phyloP scores from a whole-genome alignment of 1,140 invertebrate genomes.

The Zaprionus taronus region DNA sequence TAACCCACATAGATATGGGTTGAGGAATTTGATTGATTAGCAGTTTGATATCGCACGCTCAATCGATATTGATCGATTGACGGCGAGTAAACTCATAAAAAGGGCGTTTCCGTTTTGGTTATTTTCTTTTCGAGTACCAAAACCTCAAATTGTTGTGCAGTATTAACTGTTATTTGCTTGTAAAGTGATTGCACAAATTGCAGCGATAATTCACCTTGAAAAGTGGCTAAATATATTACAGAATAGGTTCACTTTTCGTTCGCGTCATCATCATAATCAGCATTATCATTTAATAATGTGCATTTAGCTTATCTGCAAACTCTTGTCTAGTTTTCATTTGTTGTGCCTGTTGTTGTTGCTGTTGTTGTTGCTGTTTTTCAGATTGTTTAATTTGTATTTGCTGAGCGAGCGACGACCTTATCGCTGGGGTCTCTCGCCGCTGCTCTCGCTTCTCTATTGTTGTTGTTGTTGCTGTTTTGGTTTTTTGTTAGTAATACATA shows the following conservation, averaged over 20 bases:
- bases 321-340: constrained; percentile 40
- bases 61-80: constrained; percentile 13
- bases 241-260: constrained; percentile 24
- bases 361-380: constrained; percentile 40
- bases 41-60: neutral
- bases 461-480: constrained; percentile 44
- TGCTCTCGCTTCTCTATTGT: constrained; percentile 48
- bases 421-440: constrained; percentile 36
- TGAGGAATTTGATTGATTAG: constrained; percentile 15
- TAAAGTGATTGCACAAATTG: constrained; percentile 46
- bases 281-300: constrained; percentile 70
- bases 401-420: constrained; percentile 54
- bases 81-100: neutral
- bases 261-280: constrained; percentile 55
- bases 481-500: constrained; percentile 65
- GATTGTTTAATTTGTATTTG: constrained; percentile 71
- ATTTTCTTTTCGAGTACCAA: neutral
- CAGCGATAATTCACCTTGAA: constrained; percentile 32
- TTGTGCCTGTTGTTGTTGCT: constrained; percentile 4
- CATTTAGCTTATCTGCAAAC: constrained; percentile 68
- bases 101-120: neutral
- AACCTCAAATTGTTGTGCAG: neutral
- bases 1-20: neutral
- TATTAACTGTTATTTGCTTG: constrained; percentile 51
- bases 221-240: constrained; percentile 15